Percentiles rank a stretch among this genome's conserved stretches.
Evolutionary conservation across 2,888 invertebrate species (phyloP).

Genomic region (Oscheius onirici): DNA sequence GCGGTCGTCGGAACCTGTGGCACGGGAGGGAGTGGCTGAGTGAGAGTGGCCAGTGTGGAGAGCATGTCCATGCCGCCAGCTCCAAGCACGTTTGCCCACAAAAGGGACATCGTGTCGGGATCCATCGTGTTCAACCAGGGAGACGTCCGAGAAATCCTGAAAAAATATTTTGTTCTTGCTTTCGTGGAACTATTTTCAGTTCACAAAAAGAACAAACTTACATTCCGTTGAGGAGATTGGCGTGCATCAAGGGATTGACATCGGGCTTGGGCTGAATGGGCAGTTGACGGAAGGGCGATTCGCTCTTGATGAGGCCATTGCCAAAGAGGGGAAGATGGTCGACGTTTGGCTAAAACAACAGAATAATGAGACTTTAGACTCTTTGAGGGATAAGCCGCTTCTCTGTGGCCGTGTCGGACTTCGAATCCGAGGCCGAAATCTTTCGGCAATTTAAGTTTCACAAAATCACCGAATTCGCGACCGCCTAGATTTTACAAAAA

Average conservation of each 20-base stretch:
- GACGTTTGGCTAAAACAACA: constrained; percentile 23
- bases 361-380: not conserved
- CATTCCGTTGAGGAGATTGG: constrained; percentile 43
- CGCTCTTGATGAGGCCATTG: constrained; percentile 48
- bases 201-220: not conserved
- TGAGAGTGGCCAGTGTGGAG: constrained; percentile 46
- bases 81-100: constrained; percentile 54
- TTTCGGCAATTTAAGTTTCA: not conserved
- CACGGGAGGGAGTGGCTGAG: constrained; percentile 24
- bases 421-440: not conserved
- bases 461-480: too few relatives aligned
- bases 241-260: constrained; percentile 43
- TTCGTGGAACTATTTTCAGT: not conserved
- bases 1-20: constrained; percentile 1
- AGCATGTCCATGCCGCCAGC: constrained; percentile 48
- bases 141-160: constrained; percentile 18
- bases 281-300: constrained; percentile 44
- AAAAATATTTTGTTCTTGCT: not conserved
- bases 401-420: not conserved
- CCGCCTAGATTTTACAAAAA: not conserved
- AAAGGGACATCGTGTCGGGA: constrained; percentile 39
- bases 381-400: not conserved
- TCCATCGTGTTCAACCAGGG: constrained; percentile 38
- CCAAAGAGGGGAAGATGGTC: constrained; percentile 44
- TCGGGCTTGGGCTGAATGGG: constrained; percentile 40